Percentiles rank a stretch among this genome's conserved stretches.
These are phyloP conservation scores for Suncus etruscus DNA, from an alignment of 2,113 vertebrate genomes.

Conservation along the genomic window DNA sequence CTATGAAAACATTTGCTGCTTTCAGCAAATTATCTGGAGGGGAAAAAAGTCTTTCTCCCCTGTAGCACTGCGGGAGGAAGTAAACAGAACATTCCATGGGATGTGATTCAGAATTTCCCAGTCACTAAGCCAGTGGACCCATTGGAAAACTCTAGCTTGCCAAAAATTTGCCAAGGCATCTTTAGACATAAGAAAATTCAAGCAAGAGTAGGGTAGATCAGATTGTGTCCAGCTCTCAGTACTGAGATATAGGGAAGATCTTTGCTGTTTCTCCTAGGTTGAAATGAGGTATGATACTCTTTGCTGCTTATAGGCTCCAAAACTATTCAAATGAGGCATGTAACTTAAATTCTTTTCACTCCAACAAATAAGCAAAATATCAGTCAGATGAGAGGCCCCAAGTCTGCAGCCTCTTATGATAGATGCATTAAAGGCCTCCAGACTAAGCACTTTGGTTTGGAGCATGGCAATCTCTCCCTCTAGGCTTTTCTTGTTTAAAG, in stretches of 20 bases:
- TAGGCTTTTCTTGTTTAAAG: neutral
- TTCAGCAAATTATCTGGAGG: slow-evolving; percentile 32
- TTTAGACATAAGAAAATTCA: neutral
- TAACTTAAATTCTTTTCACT: neutral
- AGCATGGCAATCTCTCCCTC: neutral
- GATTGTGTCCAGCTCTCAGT: neutral
- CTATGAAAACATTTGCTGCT: slow-evolving; percentile 39
- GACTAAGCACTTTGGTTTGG: neutral
- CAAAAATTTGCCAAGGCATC: slow-evolving; percentile 61
- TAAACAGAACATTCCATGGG: slow-evolving; percentile 79
- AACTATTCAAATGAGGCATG: neutral
- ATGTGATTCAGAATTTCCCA: slow-evolving; percentile 81
- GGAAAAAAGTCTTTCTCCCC: neutral
- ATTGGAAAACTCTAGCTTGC: slow-evolving; percentile 46
- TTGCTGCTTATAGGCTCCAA: neutral
- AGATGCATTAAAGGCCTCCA: neutral
- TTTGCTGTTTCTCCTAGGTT: neutral
- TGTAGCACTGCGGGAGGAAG: slow-evolving; percentile 65
- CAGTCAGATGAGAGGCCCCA: neutral
- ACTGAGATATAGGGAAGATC: neutral
- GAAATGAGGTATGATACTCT: neutral
- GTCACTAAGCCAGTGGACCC: slow-evolving; percentile 56
- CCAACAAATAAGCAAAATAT: neutral
- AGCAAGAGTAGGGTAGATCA: neutral
- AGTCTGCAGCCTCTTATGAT: neutral